Conservation (phyloP, 2,888 invertebrate genomes). For the Melanchra persicariae region DNA sequence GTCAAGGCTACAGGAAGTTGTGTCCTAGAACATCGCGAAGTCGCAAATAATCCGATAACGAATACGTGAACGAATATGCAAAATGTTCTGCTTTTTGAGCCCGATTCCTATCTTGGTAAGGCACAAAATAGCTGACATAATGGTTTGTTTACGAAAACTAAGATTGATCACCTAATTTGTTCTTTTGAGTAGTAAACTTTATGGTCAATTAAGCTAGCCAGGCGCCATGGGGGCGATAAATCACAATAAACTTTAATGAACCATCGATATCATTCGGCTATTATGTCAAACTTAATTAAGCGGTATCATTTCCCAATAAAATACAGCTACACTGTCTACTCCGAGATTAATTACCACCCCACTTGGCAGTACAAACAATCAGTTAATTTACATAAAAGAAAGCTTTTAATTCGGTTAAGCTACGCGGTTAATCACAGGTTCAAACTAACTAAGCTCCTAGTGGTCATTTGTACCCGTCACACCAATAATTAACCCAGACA, state of each 20-base stretch:
- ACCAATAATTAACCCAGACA: slow-evolving; percentile 85
- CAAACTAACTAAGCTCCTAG: slow-evolving; percentile 80
- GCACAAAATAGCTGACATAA: slow-evolving; percentile 20
- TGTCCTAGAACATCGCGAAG: slow-evolving; percentile 26
- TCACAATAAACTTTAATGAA: slow-evolving; percentile 73
- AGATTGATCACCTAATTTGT: slow-evolving; percentile 57
- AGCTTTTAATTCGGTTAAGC: slow-evolving; percentile 87
- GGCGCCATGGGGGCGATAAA: slow-evolving; percentile 66
- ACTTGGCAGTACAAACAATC: slow-evolving; percentile 81
- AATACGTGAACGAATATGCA: slow-evolving; percentile 23
- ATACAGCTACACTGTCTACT: slow-evolving; percentile 72
- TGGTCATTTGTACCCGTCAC: slow-evolving; percentile 87
- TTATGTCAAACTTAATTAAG: slow-evolving; percentile 77
- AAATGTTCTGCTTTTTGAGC: not conserved
- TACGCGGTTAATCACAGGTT: slow-evolving; percentile 84
- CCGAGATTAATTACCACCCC: slow-evolving; percentile 76
- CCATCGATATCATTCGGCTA: slow-evolving; percentile 70
- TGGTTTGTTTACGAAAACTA: slow-evolving; percentile 48
- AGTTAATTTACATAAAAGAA: slow-evolving; percentile 87
- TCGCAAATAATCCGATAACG: slow-evolving; percentile 33
- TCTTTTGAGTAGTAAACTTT: slow-evolving; percentile 60
- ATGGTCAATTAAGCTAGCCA: slow-evolving; percentile 55
- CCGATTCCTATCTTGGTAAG: slow-evolving; percentile 7
- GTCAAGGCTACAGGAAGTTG: slow-evolving; percentile 62
- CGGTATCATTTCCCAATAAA: slow-evolving; percentile 71